Base-by-base conservation (phyloP, 2,888 invertebrate species). In the Aspidiotus rigidus region DNA sequence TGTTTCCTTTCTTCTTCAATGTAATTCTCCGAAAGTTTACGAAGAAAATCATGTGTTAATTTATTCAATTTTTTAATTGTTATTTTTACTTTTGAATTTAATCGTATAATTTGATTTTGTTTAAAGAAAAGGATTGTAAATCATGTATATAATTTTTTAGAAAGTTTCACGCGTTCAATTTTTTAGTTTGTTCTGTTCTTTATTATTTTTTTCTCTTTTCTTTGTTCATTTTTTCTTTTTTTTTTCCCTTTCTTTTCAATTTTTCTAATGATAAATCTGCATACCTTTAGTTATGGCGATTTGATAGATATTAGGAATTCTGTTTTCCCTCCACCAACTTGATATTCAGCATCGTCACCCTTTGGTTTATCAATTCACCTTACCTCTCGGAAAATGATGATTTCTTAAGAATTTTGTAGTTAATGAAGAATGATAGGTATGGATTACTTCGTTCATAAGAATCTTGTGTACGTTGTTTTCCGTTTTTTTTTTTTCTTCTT, bases 401-500 rank as follows among this genome's bases (percentile, higher is more conserved):
- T 5, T 53, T 53, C 5, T 1, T 13, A 53, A n/a, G 53, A 3
- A n/a, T 11, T 28, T 28, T 28, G 28, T 28, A 28, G 28, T 28
- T 28, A 5, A 28, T 28, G 28, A 28, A 28, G 28, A 28, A 3
- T 28, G 28, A 28, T 28, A 28, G 28, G 28, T 28, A 39, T 59
- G 17, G 39, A 7, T 28, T 59, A 39, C 59, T 17, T 7, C 39
- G 39, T 28, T 2, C 17, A 28, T 13, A 59, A n/a, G 40, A 54
- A 16, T 53, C 28, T 7, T 10, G 6, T 49, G 44, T 55, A 16
- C 40, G 41, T 59, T 64, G 15, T 63, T 54, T 39, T 40, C 39
- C 28, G 17, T 13, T 9, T 7, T 49, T 53, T 41, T 67, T 60
- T 59, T 59, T 66, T 66, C 56, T 42, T n/a, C 16, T 60, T 57